A percentile compares a stretch with the other conserved stretches of the same genome.
Conservation (phyloP, 2,113 vertebrate genomes). For the Anolis carolinensis region DNA sequence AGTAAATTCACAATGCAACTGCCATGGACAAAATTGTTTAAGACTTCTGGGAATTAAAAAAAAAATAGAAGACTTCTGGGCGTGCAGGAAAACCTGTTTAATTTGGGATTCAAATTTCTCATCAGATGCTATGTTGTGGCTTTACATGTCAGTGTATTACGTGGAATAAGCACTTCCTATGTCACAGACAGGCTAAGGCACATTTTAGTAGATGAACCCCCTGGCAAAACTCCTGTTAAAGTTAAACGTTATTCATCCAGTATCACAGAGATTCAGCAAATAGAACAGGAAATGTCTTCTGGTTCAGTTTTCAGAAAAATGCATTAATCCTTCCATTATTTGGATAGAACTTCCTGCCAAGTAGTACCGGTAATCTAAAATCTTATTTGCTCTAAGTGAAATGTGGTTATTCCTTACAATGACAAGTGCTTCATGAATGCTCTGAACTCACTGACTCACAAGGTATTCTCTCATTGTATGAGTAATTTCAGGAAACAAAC, state of each 20-base stretch:
- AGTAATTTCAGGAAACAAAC: neutral
- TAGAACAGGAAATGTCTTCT: neutral
- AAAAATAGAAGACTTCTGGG: no score
- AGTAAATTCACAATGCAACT: neutral
- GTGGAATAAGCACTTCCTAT: neutral
- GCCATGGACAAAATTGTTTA: neutral
- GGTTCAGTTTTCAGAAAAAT: neutral
- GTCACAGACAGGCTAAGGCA: neutral
- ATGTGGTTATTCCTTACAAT: neutral
- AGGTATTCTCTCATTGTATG: neutral
- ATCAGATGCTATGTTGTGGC: neutral
- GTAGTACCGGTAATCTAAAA: neutral
- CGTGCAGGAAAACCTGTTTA: neutral
- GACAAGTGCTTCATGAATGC: neutral
- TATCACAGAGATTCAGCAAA: neutral
- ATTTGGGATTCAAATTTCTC: neutral
- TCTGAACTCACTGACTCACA: neutral
- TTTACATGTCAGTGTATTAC: neutral
- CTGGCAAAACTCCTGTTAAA: neutral
- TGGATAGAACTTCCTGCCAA: conserved; percentile 4
- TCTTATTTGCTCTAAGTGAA: neutral
- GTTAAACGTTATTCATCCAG: neutral
- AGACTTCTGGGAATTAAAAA: neutral
- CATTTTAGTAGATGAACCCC: neutral
- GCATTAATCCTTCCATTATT: neutral